These are phyloP conservation scores for Entomobrya multifasciata DNA, from an alignment of 2,888 invertebrate genomes.

Conservation along the genomic window DNA sequence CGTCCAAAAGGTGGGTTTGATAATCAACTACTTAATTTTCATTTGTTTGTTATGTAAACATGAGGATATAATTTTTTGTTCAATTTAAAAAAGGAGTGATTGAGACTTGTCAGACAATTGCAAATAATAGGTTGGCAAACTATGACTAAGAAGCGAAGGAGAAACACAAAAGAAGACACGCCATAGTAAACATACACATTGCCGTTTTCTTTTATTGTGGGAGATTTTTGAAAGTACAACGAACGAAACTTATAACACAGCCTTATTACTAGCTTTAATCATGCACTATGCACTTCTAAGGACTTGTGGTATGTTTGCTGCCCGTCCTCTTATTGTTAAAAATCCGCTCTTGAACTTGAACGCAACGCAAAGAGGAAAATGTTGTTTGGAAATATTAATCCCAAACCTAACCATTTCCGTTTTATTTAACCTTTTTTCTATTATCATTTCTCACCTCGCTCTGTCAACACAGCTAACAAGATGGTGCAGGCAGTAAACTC, in stretches of 20 bases:
- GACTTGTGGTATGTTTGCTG: background rate
- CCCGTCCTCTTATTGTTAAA: conserved; percentile 45
- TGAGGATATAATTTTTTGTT: conserved; percentile 21
- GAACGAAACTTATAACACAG: no score
- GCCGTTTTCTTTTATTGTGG: conserved; percentile 33
- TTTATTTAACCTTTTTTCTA: conserved; percentile 27
- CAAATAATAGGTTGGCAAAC: conserved; percentile 42
- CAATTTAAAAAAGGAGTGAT: conserved; percentile 53
- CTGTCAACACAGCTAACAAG: background rate
- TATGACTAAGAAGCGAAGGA: background rate
- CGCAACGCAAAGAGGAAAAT: background rate
- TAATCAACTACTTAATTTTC: conserved; percentile 63
- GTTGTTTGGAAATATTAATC: conserved; percentile 29
- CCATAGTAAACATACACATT: background rate
- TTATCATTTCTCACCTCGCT: conserved; percentile 47
- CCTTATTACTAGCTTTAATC: no score
- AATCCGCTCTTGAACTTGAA: conserved; percentile 44
- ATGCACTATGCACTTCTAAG: no score
- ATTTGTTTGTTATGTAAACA: conserved; percentile 50
- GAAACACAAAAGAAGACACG: no score
- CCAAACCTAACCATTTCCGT: conserved; percentile 47
- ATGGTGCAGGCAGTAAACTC: background rate
- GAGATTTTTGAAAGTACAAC: conserved; percentile 33
- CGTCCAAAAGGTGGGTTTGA: conserved; percentile 53
- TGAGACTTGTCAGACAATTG: conserved; percentile 58